Conservation (phyloP, 53 echinoderm and acorn worm species). For the Henricia sp. region DNA sequence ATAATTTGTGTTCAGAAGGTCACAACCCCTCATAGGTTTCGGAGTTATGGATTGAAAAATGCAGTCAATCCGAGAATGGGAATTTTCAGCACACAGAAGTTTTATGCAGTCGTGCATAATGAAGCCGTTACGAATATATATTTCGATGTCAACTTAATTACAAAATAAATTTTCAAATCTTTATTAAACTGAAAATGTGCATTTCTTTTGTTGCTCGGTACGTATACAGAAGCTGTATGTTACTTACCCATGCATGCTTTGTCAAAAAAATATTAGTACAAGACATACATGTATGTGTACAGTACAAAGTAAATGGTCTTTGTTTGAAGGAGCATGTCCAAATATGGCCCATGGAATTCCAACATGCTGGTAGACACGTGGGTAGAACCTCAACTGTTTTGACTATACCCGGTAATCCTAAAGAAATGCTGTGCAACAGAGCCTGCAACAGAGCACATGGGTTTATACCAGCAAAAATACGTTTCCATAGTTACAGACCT, state of each 20-base stretch:
- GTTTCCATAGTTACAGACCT: too few relatives aligned
- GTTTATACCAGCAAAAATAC: too few relatives aligned
- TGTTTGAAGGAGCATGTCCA: slow-evolving; percentile 2
- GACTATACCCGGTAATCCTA: slow-evolving; percentile 1
- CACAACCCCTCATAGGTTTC: too few relatives aligned
- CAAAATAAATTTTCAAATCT: too few relatives aligned
- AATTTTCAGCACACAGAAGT: too few relatives aligned
- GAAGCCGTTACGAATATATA: too few relatives aligned
- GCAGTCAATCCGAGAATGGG: too few relatives aligned
- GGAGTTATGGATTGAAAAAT: too few relatives aligned
- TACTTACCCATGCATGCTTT: neutral
- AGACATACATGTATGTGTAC: neutral
- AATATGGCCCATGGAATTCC: slow-evolving; percentile 49
- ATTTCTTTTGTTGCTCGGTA: neutral
- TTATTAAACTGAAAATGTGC: neutral
- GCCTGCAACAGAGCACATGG: too few relatives aligned
- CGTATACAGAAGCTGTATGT: neutral
- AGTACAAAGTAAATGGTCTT: neutral
- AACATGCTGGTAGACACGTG: slow-evolving; percentile 55
- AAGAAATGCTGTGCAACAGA: neutral
- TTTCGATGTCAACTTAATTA: too few relatives aligned
- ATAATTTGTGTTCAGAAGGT: too few relatives aligned
- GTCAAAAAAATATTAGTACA: neutral
- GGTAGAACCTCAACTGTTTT: slow-evolving; percentile 20
- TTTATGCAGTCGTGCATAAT: too few relatives aligned